These are phyloP conservation scores for Alauda arvensis DNA, from an alignment of 2,797 vertebrate species.

Conservation along the genomic window DNA sequence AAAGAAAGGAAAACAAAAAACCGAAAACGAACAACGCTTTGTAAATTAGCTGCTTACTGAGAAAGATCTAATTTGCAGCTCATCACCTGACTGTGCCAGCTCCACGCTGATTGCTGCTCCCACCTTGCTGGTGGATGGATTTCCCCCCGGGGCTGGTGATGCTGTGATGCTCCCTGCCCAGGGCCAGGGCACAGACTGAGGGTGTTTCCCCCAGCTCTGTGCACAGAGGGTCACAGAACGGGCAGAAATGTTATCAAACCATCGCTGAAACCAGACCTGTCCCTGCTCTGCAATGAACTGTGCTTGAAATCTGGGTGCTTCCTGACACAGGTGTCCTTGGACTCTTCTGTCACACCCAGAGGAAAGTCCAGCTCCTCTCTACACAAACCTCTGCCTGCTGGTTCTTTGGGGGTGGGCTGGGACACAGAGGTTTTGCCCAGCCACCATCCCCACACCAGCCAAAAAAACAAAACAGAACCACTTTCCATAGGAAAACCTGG, in stretches of 20 bases:
- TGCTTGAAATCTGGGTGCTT: fast-evolving
- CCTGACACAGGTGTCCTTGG: not conserved
- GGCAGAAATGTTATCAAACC: not conserved
- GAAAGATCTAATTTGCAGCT: not conserved
- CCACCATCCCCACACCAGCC: fast-evolving
- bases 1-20: not conserved
- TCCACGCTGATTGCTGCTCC: not conserved
- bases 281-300: not conserved
- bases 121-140: not conserved
- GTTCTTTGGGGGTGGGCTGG: not conserved
- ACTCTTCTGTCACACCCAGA: not conserved
- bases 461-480: not conserved
- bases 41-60: not conserved
- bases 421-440: not conserved
- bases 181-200: not conserved
- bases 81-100: not conserved
- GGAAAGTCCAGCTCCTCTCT: not conserved
- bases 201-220: not conserved
- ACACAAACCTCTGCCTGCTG: not conserved
- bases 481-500: not conserved
- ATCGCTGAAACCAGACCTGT: not conserved
- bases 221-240: too few relatives aligned
- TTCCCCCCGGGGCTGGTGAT: not conserved
- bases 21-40: not conserved
- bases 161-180: not conserved